Conservation (phyloP, 2,797 vertebrate species). For the Argyrosomus regius region DNA sequence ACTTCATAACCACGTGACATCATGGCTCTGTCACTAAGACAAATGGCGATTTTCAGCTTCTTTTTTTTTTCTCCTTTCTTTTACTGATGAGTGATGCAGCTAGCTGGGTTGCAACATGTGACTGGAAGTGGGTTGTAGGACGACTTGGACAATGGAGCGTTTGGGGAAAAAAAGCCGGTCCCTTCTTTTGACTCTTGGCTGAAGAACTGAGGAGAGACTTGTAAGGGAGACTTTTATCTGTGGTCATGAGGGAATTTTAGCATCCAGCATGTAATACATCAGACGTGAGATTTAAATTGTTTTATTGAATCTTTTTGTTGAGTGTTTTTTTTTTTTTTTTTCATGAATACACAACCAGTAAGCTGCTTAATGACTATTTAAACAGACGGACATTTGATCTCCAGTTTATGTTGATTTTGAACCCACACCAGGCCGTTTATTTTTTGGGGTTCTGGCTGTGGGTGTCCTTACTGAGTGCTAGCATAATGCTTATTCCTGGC, state of each 20-base stretch:
- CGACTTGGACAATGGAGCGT: constrained; percentile 30
- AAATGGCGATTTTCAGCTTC: constrained; percentile 33
- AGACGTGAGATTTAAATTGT: constrained; percentile 49
- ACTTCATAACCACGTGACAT: constrained; percentile 56
- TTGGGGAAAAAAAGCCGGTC: background rate
- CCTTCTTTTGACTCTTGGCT: constrained; percentile 62
- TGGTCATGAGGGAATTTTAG: constrained; percentile 52
- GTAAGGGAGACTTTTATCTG: constrained; percentile 62
- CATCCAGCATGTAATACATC: constrained; percentile 42
- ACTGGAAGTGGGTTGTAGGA: constrained; percentile 46
- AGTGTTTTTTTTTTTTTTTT: constrained; percentile 36
- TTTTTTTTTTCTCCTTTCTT: constrained; percentile 16
- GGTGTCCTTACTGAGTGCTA: constrained; percentile 49
- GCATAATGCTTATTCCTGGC: constrained; percentile 60
- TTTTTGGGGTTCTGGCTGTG: constrained; percentile 51
- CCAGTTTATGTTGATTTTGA: constrained; percentile 59
- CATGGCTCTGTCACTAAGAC: constrained; percentile 45
- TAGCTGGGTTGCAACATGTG: constrained; percentile 38
- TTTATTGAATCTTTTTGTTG: constrained; percentile 48
- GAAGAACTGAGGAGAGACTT: constrained; percentile 63
- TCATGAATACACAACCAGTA: constrained; percentile 46
- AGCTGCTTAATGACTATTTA: constrained; percentile 53
- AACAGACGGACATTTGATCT: constrained; percentile 65
- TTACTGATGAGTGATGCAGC: constrained; percentile 35
- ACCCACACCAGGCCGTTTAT: constrained; percentile 38